These are phyloP conservation scores for Esox lucius DNA, from an alignment of 2,797 vertebrate species.

Conservation along the genomic window DNA sequence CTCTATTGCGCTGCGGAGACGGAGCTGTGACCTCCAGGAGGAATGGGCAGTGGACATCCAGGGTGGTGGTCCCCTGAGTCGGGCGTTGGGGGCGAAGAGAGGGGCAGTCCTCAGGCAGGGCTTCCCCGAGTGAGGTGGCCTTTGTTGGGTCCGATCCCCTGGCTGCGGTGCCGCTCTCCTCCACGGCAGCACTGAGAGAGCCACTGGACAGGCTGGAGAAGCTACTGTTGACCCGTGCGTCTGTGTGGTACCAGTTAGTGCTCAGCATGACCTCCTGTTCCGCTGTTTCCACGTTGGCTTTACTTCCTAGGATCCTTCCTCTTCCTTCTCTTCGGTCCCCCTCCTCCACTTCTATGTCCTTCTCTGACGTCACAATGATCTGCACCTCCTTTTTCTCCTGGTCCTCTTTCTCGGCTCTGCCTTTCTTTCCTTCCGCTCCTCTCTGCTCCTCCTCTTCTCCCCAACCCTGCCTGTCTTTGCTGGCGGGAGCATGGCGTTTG, in stretches of 20 bases:
- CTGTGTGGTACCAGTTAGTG: conserved; percentile 83
- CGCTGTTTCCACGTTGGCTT: conserved; percentile 25
- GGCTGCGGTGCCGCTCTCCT: conserved; percentile 77
- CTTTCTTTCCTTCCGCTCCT: conserved; percentile 66
- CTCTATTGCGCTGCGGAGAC: conserved; percentile 47
- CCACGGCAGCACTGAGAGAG: conserved; percentile 87
- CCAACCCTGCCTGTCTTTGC: conserved; percentile 72
- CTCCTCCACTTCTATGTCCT: conserved; percentile 57
- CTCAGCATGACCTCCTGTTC: conserved; percentile 68
- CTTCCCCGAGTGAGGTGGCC: conserved; percentile 39
- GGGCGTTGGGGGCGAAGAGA: conserved; percentile 44
- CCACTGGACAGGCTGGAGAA: conserved; percentile 85
- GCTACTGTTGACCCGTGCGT: conserved; percentile 76
- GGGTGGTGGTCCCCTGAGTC: conserved; percentile 63
- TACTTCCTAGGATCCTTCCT: neutral
- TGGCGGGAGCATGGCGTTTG: conserved; percentile 57
- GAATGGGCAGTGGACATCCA: conserved; percentile 73
- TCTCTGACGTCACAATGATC: conserved; percentile 74
- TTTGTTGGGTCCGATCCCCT: conserved; percentile 38
- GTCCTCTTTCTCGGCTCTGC: conserved; percentile 67
- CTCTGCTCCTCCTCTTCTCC: conserved; percentile 66
- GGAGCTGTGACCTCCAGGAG: conserved; percentile 61
- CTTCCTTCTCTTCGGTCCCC: conserved; percentile 18
- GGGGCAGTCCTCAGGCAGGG: conserved; percentile 32
- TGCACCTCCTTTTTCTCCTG: conserved; percentile 73